These are phyloP conservation scores for Steatornis caripensis DNA, from an alignment of 2,113 vertebrate genomes.

Conservation along the genomic window DNA sequence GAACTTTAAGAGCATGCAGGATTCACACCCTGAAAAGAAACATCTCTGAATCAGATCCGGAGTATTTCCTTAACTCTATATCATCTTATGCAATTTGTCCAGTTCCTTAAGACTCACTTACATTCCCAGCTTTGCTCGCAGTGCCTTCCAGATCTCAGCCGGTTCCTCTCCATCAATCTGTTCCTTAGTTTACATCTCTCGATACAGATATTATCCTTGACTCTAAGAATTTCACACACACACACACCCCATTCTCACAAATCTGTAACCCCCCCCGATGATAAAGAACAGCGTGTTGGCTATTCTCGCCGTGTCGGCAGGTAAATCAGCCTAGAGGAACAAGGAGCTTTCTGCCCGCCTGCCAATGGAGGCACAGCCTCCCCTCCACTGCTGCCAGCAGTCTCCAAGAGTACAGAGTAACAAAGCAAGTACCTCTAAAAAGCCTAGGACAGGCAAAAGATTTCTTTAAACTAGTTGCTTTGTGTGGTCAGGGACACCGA, in stretches of 20 bases:
- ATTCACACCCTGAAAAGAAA: not conserved
- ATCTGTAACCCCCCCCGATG: not conserved
- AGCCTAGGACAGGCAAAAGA: not conserved
- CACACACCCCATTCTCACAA: not conserved
- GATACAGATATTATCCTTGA: not conserved
- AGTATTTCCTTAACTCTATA: not conserved
- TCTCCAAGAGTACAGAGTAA: not conserved
- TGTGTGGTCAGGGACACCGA: not conserved
- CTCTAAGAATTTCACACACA: not conserved
- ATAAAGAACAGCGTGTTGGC: not conserved
- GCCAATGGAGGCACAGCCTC: not conserved
- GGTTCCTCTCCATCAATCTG: not conserved
- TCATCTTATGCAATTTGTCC: not conserved
- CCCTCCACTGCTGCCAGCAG: not conserved
- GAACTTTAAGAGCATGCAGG: not conserved
- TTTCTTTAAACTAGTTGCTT: not conserved
- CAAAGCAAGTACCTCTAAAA: not conserved
- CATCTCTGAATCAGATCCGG: not conserved
- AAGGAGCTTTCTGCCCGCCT: not conserved
- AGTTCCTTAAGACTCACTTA: not conserved
- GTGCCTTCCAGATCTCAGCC: not conserved
- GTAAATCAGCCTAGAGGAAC: not conserved
- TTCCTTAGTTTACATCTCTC: not conserved
- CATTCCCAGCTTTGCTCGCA: not conserved
- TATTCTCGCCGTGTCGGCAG: not conserved